Percentiles rank a stretch among this genome's conserved stretches.
These are phyloP conservation scores for Panagrolaimus sp. DNA, from an alignment of 1,140 invertebrate genomes.

Conservation along the genomic window DNA sequence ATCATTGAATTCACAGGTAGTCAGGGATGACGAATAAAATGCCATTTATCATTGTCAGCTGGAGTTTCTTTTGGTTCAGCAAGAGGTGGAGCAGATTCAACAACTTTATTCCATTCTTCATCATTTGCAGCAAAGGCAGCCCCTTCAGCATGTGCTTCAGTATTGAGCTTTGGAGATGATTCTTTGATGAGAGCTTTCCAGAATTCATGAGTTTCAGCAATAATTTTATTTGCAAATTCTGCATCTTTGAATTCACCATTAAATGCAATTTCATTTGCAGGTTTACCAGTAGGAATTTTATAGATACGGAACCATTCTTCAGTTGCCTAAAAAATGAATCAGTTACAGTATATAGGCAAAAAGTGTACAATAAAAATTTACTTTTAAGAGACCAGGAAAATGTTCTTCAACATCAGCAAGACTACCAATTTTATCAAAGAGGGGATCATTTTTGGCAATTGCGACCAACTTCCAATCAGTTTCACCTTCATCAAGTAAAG, in stretches of 20 bases:
- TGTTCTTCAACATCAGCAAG: slow-evolving; percentile 82
- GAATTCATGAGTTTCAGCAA: slow-evolving; percentile 73
- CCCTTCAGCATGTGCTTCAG: slow-evolving; percentile 31
- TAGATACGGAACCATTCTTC: slow-evolving; percentile 98
- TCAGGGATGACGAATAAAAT: slow-evolving; percentile 32
- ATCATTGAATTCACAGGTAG: background rate
- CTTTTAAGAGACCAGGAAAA: slow-evolving; percentile 82
- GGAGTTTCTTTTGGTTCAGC: slow-evolving; percentile 26
- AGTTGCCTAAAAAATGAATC: slow-evolving; percentile 66
- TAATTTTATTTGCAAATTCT: slow-evolving; percentile 77
- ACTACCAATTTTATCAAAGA: slow-evolving; percentile 74
- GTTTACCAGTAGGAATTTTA: slow-evolving; percentile 95
- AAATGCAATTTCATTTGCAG: slow-evolving; percentile 93
- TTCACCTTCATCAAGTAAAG: slow-evolving; percentile 91
- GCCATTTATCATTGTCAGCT: slow-evolving; percentile 47
- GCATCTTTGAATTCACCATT: slow-evolving; percentile 83
- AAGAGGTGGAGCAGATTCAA: slow-evolving; percentile 21
- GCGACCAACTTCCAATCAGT: slow-evolving; percentile 97
- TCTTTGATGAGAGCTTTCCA: slow-evolving; percentile 67
- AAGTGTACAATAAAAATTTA: slow-evolving; percentile 48
- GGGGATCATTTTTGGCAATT: slow-evolving; percentile 83
- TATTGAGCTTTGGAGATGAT: slow-evolving; percentile 37
- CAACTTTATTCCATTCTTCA: slow-evolving; percentile 24
- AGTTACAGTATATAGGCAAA: background rate
- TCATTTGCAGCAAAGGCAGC: slow-evolving; percentile 38